These are phyloP conservation scores for Hemicentrotus pulcherrimus DNA, from an alignment of 35 echinoderm and acorn worm species.

Conservation along the genomic window DNA sequence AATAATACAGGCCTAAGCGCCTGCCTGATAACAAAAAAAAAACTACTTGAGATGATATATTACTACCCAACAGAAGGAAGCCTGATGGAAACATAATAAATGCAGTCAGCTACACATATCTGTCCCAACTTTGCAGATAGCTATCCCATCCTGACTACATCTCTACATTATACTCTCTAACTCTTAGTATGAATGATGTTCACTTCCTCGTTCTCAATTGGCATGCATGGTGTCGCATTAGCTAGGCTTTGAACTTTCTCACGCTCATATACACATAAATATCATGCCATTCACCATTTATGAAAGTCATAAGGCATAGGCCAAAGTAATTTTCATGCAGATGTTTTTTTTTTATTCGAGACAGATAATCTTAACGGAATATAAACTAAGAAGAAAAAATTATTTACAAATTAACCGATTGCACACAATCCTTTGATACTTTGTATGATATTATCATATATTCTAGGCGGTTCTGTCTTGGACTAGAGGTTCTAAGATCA, in stretches of 20 bases:
- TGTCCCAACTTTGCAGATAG: neutral
- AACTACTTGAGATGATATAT: constrained; percentile 4
- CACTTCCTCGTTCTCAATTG: neutral
- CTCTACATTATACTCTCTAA: neutral
- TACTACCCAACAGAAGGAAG: neutral
- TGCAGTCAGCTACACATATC: neutral
- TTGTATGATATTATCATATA: neutral
- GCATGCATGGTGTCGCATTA: neutral
- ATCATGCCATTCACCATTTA: neutral
- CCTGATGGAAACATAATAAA: neutral
- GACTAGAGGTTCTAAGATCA: no score
- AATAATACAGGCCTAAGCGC: neutral
- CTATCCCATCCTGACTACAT: neutral
- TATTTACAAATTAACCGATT: neutral
- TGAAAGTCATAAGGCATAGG: neutral
- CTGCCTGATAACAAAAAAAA: neutral
- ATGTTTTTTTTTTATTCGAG: neutral
- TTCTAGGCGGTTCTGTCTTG: neutral
- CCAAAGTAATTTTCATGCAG: neutral
- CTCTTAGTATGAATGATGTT: neutral
- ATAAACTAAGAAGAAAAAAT: neutral
- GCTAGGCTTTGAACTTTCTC: neutral
- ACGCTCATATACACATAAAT: neutral
- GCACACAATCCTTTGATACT: neutral
- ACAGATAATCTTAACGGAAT: neutral